Conservation (phyloP, 2,113 vertebrate genomes). For the Lycaon pictus region DNA sequence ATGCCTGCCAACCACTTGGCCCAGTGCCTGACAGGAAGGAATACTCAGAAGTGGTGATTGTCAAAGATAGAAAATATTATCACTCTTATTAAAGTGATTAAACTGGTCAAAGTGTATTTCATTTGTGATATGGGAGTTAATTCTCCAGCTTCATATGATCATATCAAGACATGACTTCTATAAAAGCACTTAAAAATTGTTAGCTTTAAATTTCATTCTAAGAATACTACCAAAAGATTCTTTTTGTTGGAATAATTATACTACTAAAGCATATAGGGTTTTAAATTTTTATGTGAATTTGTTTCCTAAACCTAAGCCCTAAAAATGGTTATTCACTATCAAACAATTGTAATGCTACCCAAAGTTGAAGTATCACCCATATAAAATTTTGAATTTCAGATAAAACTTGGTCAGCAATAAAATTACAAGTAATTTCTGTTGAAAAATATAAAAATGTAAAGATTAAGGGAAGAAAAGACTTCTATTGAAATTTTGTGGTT, state of each 20-base stretch:
- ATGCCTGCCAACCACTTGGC: not conserved
- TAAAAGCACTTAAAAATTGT: not conserved
- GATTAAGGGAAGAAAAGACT: not conserved
- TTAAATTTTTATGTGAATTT: conserved; percentile 32
- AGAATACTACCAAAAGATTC: not conserved
- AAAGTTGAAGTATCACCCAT: not conserved
- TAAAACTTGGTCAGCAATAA: not conserved
- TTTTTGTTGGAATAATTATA: not conserved
- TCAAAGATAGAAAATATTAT: not conserved
- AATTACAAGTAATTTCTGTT: not conserved
- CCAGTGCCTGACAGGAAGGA: not conserved
- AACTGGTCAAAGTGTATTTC: not conserved
- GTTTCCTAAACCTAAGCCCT: not conserved
- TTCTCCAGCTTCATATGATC: not conserved
- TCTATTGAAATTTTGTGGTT: not conserved
- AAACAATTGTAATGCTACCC: not conserved
- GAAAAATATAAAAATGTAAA: not conserved
- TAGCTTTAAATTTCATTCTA: conserved; percentile 19
- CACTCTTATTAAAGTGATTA: not conserved
- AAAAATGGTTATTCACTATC: not conserved
- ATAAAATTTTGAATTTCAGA: not conserved
- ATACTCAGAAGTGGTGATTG: not conserved
- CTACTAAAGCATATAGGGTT: not conserved
- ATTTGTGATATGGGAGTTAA: not conserved
- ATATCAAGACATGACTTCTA: not conserved